Evolutionary conservation across 1,140 invertebrate genomes (phyloP).

Genomic region (Tetraneura akinire): DNA sequence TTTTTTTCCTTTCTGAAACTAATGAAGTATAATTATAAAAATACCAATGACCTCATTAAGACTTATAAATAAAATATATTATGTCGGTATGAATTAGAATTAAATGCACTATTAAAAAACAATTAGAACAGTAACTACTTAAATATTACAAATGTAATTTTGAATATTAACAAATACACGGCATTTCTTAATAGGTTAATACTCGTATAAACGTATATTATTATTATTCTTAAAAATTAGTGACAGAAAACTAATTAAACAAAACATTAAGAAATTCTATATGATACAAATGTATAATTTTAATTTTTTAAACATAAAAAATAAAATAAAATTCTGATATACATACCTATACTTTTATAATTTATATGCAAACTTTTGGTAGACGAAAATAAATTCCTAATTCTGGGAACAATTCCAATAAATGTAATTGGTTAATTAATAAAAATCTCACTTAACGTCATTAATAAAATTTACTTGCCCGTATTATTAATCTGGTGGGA

Average conservation of each 20-base stretch:
- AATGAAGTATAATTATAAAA: neutral
- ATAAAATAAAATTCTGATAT: neutral
- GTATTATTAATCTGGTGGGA: neutral
- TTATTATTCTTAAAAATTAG: too few species aligned
- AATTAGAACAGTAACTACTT: too few species aligned
- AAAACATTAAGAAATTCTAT: too few species aligned
- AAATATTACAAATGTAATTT: too few species aligned
- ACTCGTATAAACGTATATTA: too few species aligned
- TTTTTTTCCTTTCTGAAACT: neutral
- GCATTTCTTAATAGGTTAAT: too few species aligned
- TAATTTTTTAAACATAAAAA: neutral
- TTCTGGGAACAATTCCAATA: constrained; percentile 3
- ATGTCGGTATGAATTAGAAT: neutral
- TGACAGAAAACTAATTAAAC: too few species aligned
- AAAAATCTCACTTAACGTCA: neutral
- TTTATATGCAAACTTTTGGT: neutral
- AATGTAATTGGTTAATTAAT: constrained; percentile 39
- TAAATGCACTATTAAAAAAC: neutral
- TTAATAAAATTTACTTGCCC: neutral
- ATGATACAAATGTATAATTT: neutral
- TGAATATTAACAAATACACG: too few species aligned
- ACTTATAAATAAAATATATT: neutral
- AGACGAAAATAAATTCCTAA: neutral
- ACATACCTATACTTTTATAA: neutral
- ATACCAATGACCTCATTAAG: constrained; percentile 22